Base-by-base conservation (phyloP, 1,140 invertebrate species). In the Cotesia chilonis region DNA sequence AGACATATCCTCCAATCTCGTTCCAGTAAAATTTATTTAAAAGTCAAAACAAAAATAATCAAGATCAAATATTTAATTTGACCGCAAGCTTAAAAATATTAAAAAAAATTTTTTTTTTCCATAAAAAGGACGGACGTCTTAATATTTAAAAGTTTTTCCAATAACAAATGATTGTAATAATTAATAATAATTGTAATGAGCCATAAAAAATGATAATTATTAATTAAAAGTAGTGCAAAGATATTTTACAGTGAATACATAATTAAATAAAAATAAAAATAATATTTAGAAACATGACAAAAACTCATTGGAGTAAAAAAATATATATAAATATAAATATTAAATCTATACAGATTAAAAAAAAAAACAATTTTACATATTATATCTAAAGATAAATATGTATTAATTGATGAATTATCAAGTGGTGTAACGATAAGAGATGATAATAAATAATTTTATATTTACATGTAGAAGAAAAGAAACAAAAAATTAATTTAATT, bases 381-480 rank as follows among this genome's bases (percentile, higher is more conserved):
- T 47, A 7, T 47, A 47, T 47, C 6, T 47, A 47, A 6, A 47
- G 6, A 47, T 47, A 6, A 6, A 47, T 47, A 47, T 47, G 41
- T 47, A 47, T 47, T 4, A 9, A 47, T 47, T 6, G 6, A 82
- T 81, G 76, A 81, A 78, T 71, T 81, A 77, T 83, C 80, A 81
- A 47, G 80, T 82, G 84, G 79, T 85, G 51, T 63, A 79, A 85
- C 80, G 47, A 78, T 83, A 83, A 87, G 80, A 87, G 84, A 86
- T 84, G 82, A 87, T 10, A 7, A 47, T 47, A 47, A 47, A 47
- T 85, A 86, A 86, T 86, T 86, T 87, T 87, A 84, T 87, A 87
- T 85, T 85, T 85, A 84, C 80, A 81, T 75, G 80, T 78, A 80
- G 73, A 71, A 66, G 73, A 51, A 75, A 75, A 80, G 78, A 80